Conservation (phyloP, 2,888 invertebrate species). For the Scelioninae gen. 2 region DNA sequence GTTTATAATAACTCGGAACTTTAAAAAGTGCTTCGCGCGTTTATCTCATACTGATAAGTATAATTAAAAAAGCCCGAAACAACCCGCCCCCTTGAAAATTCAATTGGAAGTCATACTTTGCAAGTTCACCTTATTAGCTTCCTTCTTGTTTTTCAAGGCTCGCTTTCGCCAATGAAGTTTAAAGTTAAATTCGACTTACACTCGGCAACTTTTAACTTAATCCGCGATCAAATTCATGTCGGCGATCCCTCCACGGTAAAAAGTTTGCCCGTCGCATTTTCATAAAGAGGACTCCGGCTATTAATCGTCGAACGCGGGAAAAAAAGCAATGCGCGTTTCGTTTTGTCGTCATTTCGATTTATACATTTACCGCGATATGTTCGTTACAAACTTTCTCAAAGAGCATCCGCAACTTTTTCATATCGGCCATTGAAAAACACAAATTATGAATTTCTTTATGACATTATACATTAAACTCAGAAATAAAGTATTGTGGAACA, state of each 20-base stretch:
- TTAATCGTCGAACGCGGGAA: constrained; percentile 40
- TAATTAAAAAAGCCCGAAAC: constrained; percentile 46
- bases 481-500: too few species aligned
- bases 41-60: constrained; percentile 29
- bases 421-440: constrained; percentile 14
- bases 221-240: constrained; percentile 58
- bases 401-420: constrained; percentile 36
- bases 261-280: constrained; percentile 51
- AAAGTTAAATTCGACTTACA: constrained; percentile 57
- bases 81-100: constrained; percentile 39
- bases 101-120: constrained; percentile 56
- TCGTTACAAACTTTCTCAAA: constrained; percentile 41
- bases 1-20: background rate
- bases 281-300: constrained; percentile 51
- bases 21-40: constrained; percentile 1
- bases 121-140: constrained; percentile 54
- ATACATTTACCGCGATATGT: constrained; percentile 43
- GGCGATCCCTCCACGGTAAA: constrained; percentile 39
- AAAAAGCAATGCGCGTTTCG: constrained; percentile 32
- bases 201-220: constrained; percentile 59
- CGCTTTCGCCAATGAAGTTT: constrained; percentile 58
- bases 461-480: too few species aligned
- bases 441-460: constrained; percentile 8
- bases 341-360: constrained; percentile 42
- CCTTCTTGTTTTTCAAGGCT: constrained; percentile 57